Evolutionary conservation across 2,113 vertebrate species (phyloP), one percentile per base, ranked within the genome.

Genomic region (Astatoreochromis straeleni): DNA sequence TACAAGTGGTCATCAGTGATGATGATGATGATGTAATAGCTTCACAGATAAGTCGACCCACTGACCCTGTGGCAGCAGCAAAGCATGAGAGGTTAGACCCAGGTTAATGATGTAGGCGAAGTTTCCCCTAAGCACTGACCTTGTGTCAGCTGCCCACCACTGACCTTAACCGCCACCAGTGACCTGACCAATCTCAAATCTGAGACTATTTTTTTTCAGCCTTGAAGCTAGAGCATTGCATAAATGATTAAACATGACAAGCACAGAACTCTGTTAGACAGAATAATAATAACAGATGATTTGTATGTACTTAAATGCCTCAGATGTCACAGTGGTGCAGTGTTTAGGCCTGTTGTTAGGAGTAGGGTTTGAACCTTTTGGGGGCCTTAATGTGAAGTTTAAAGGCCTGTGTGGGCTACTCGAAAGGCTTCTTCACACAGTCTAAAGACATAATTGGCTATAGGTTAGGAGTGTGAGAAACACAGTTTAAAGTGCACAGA

Each of bases 31-130:
- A 93, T 91, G 85, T 91, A 93, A 92, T 53, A 9, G 83, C 81
- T 45, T 82, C 24, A 58, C 16, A 54, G 73, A 83, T 51, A 24
- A 90, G 73, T 58, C 26, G 85, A 89, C 87, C 86, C 90, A 81
- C 38, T 89, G 91, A 92, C 89, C 92, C 58, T 7, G 9, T 26
- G 84, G 92, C 92, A 95, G 94, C 89, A 91, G 89, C 29, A 3
- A 82, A 60, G 78, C 93, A 58, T 4, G 29, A 54, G 47, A 84
- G 91, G 90, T 91, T 87, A 65, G 60, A 79, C 3, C 81, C 49
- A 87, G 94, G 93, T 92, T 95, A 96, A 93, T 93, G 89, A 83
- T 38, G 73, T 78, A 86, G 81, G 78, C 79, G 53, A 68, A 24
- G 9, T 33, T 90, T 80, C 21, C 92, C 87, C 55, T 83, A 83